A percentile compares a stretch with the other conserved stretches of the same genome.
Evolutionary conservation across 2,797 vertebrate species (phyloP).

Genomic region (Micropoecilia bifurca): DNA sequence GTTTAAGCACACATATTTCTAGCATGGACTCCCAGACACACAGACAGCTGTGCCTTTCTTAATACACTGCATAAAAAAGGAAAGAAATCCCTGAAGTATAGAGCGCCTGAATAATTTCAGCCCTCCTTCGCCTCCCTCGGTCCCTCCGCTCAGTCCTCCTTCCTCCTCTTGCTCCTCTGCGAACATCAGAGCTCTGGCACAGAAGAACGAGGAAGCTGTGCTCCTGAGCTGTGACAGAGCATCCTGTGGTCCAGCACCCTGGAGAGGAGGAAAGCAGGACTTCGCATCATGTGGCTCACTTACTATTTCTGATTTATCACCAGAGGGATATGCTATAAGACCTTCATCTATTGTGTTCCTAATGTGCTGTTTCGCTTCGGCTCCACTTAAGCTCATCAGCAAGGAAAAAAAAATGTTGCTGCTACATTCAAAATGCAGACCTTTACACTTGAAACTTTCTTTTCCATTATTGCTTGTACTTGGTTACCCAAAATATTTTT

Average conservation of each 20-base stretch:
- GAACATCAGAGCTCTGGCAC: conserved; percentile 65
- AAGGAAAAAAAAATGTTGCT: conserved; percentile 50
- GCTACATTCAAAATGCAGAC: conserved; percentile 52
- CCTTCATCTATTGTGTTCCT: conserved; percentile 71
- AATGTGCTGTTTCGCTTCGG: conserved; percentile 60
- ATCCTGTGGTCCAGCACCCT: conserved; percentile 51
- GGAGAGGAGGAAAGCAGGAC: conserved; percentile 70
- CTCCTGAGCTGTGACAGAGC: conserved; percentile 53
- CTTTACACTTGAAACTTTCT: conserved; percentile 42
- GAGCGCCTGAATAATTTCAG: conserved; percentile 63
- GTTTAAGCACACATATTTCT: conserved; percentile 36
- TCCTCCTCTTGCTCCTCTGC: conserved; percentile 51
- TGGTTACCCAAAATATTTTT: background rate
- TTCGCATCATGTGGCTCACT: conserved; percentile 61
- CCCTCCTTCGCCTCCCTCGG: conserved; percentile 27
- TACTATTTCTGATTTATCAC: conserved; percentile 69
- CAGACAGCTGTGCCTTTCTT: conserved; percentile 32
- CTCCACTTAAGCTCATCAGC: conserved; percentile 40
- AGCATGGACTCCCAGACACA: conserved; percentile 38
- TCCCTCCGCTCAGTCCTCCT: conserved; percentile 26
- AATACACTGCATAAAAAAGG: conserved; percentile 30
- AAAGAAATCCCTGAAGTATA: conserved; percentile 53
- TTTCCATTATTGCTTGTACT: background rate
- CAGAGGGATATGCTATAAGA: conserved; percentile 63
- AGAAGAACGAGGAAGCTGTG: conserved; percentile 37